A percentile compares a stretch with the other conserved stretches of the same genome.
Conservation (phyloP, 2,113 vertebrate species). For the Eclectus roratus region DNA sequence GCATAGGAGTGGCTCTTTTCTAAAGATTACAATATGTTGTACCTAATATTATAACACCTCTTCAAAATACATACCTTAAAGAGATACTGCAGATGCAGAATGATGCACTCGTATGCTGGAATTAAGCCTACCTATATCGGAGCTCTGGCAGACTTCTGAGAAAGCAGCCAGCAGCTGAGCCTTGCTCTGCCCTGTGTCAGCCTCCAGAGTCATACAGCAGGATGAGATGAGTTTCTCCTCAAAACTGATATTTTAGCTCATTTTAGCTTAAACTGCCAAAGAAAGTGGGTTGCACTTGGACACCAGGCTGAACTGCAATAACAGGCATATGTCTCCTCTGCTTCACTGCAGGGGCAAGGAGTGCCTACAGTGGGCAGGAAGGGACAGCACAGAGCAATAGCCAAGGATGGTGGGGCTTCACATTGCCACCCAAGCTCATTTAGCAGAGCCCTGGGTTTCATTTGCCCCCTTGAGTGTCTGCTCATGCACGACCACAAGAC, state of each 20-base stretch:
- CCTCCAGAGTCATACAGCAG: background rate
- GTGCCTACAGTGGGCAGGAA: background rate
- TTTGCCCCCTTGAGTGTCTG: background rate
- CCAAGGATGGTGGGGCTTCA: background rate
- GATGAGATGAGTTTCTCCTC: background rate
- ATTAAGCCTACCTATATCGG: background rate
- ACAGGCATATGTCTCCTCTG: background rate
- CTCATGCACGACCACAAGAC: background rate
- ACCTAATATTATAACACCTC: background rate
- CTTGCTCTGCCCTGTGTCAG: background rate
- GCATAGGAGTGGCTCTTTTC: background rate
- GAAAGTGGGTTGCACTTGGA: too few species aligned
- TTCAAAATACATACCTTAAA: background rate
- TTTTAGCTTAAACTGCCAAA: background rate
- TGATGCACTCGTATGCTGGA: background rate
- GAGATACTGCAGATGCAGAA: background rate
- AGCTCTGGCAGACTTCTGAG: background rate
- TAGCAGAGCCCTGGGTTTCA: background rate
- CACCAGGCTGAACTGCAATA: background rate
- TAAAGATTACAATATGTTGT: background rate
- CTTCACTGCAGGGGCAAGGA: background rate
- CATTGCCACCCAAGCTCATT: rapidly evolving
- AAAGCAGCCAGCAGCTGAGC: background rate
- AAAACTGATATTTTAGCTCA: background rate
- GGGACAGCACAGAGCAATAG: background rate